Evolutionary conservation across 2,888 invertebrate genomes (phyloP).

Genomic region (Lumbricus terrestris): DNA sequence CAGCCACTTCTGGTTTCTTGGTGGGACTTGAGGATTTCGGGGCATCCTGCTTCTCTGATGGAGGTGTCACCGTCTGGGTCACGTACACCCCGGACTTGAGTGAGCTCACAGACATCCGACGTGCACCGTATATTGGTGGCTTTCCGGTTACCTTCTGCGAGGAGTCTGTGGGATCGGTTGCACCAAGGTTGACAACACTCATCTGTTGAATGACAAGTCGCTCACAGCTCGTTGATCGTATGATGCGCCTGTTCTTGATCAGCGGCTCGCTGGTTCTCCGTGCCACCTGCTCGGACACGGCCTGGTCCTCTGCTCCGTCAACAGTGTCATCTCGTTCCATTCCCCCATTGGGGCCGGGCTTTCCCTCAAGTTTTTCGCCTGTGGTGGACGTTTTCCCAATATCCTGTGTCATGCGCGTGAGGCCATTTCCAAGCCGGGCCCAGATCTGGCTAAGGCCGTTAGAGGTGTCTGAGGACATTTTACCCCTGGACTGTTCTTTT

Average conservation of each 20-base stretch:
- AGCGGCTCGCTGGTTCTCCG: not conserved
- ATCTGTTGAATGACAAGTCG: conserved; percentile 5
- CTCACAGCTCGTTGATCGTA: not conserved
- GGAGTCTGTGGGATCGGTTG: not conserved
- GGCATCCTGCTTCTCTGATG: not conserved
- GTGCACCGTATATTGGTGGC: not conserved
- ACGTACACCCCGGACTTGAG: not conserved
- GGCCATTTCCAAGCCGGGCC: not conserved
- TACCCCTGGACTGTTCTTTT: not conserved
- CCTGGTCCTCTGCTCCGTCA: conserved; percentile 5
- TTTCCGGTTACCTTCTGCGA: not conserved
- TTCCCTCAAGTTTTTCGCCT: not conserved
- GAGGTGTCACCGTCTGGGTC: not conserved
- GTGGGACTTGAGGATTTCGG: not conserved
- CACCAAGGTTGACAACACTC: conserved; percentile 10
- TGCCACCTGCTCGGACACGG: not conserved
- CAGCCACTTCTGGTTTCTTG: not conserved
- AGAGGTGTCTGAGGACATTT: not conserved
- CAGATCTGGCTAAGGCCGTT: conserved; percentile 5
- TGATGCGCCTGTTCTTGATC: not conserved
- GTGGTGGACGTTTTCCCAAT: not conserved
- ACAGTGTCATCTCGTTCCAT: not conserved
- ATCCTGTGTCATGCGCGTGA: not conserved
- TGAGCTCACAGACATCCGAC: not conserved
- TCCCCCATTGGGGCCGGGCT: not conserved